A percentile compares a stretch with the other conserved stretches of the same genome.
Conservation (phyloP, 2,888 invertebrate genomes). For the Elegia similella region DNA sequence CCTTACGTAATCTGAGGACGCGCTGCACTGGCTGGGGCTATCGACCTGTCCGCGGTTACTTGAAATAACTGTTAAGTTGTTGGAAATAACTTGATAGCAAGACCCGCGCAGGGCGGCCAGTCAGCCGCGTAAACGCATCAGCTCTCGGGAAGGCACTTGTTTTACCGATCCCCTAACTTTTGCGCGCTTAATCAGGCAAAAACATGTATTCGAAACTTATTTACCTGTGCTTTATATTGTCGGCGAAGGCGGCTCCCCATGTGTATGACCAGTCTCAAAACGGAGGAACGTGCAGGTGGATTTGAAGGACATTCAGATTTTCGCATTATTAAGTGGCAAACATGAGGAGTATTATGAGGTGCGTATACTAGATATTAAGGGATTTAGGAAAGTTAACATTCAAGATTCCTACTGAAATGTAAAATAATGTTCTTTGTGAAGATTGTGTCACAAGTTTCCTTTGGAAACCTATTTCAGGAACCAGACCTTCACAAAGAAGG, state of each 20-base stretch:
- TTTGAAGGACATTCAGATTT: slow-evolving; percentile 88
- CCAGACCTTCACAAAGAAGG: too few relatives aligned
- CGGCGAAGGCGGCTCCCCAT: slow-evolving; percentile 39
- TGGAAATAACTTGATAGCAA: slow-evolving; percentile 72
- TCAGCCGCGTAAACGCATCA: slow-evolving; percentile 46
- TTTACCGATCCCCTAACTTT: slow-evolving; percentile 37
- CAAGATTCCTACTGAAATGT: too few relatives aligned
- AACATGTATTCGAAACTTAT: slow-evolving; percentile 40
- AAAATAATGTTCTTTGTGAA: too few relatives aligned
- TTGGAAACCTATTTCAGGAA: too few relatives aligned
- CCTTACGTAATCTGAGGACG: slow-evolving; percentile 67
- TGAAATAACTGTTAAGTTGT: slow-evolving; percentile 77
- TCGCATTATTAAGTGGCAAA: slow-evolving; percentile 84
- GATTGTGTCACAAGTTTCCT: too few relatives aligned
- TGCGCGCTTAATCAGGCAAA: background rate
- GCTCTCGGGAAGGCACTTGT: slow-evolving; percentile 38
- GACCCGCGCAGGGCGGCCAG: slow-evolving; percentile 55
- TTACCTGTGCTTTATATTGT: slow-evolving; percentile 37
- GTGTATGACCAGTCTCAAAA: slow-evolving; percentile 87
- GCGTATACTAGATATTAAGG: slow-evolving; percentile 1
- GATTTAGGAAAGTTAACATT: too few relatives aligned
- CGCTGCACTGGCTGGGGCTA: slow-evolving; percentile 69
- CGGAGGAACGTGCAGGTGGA: slow-evolving; percentile 90
- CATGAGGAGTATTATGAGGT: slow-evolving; percentile 78
- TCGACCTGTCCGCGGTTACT: slow-evolving; percentile 77